Conservation (phyloP, 1,140 invertebrate genomes). For the Tetramorium alpestre region DNA sequence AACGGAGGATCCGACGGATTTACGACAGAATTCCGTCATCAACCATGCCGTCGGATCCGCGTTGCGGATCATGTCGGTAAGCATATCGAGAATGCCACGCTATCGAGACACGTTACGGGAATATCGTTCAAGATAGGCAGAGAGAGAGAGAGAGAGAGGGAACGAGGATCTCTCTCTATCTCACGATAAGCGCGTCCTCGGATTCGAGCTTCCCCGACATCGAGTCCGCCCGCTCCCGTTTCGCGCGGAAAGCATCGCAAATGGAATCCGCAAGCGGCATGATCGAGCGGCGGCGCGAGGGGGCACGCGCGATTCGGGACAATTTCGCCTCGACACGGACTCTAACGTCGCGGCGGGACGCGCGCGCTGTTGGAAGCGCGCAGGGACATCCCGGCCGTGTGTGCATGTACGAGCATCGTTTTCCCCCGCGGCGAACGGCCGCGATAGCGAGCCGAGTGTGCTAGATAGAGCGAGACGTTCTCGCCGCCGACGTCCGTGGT, state of each 20-base stretch:
- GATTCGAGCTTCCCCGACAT: too few species aligned
- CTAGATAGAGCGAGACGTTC: slow-evolving; percentile 60
- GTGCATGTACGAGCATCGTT: slow-evolving; percentile 9
- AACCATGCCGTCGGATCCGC: neutral
- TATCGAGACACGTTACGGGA: slow-evolving; percentile 12
- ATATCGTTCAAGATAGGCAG: neutral
- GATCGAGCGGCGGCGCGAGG: neutral
- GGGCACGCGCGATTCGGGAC: neutral
- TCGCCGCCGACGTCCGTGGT: slow-evolving; percentile 59
- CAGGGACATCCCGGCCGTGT: neutral
- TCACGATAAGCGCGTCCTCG: neutral
- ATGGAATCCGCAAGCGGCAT: neutral
- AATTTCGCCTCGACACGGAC: slow-evolving; percentile 17
- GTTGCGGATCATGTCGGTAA: neutral
- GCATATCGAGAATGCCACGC: neutral
- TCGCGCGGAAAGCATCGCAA: neutral
- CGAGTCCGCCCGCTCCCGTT: neutral
- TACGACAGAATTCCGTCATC: slow-evolving; percentile 22
- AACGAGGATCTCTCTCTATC: too few species aligned
- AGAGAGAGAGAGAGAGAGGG: neutral
- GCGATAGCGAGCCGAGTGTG: slow-evolving; percentile 16
- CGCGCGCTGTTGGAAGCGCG: slow-evolving; percentile 4
- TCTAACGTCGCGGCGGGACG: neutral
- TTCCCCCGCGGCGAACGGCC: slow-evolving; percentile 23
- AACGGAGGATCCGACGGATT: slow-evolving; percentile 10